Evolutionary conservation across 2,113 vertebrate species (phyloP), one percentile per base, ranked within the genome.

Genomic region (Ramphastos sulfuratus): DNA sequence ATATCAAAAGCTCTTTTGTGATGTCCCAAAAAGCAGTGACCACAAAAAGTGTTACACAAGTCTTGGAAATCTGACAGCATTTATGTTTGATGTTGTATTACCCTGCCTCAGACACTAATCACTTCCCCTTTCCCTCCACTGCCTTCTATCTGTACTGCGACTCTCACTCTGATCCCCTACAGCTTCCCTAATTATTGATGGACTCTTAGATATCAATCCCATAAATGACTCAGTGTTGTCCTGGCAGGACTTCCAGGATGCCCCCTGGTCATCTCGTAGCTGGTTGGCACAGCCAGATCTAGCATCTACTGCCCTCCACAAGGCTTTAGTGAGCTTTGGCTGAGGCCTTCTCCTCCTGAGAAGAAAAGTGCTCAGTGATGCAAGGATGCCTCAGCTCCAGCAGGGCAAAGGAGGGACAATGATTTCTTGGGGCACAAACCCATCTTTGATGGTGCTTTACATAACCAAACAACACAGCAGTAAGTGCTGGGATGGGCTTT

Each of bases 31-130:
- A 59, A 75, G 69, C 61, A 87, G 33, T 15, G 69, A 71, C 42
- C 73, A 78, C 73, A 71, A 60, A 82, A 87, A 44, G 21, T 4
- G 4, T 55, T 82, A 50, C 28, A 23, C 59, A n/a, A 82, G 35
- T 28, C 46, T 87, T 65, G 37, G 80, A 71, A 73, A 31, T 63
- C 46, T 0, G 1, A 0, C 59, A 88, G 16, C 0, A 0, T 58
- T 89, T 82, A 71, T 82, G 27, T 82, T 73, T 82, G 81, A 18
- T 63, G 66, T 27, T 56, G 39, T 14, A 31, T 72, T 72, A 58
- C 78, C 72, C 77, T 73, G 17, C 56, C 25, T 4, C 27, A 91
- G 71, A 46, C 67, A 75, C 65, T 7, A 85, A 72, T 42, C 74
- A 65, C 78, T 46, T 82, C 79, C 59, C 46, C 33, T 59, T 89